phyloP scores from a whole-genome alignment of 2,797 vertebrate species.

The Semaprochilodus insignis region DNA sequence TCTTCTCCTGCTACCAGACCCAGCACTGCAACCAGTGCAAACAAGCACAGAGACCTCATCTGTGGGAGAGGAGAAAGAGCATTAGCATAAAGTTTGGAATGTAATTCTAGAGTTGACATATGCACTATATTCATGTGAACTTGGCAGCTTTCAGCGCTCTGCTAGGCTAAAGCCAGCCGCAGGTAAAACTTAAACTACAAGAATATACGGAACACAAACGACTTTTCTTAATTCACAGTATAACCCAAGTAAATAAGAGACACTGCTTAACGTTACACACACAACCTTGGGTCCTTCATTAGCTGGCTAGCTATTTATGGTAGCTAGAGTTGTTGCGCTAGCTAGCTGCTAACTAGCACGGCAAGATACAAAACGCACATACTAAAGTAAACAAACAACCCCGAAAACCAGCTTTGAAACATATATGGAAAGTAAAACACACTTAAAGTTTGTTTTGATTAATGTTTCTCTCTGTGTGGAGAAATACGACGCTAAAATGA shows the following conservation, averaged over 20 bases:
- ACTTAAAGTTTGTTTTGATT: neutral
- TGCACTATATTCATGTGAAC: too few species aligned
- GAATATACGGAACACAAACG: too few species aligned
- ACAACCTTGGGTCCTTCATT: neutral
- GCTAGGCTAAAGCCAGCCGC: too few species aligned
- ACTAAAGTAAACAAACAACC: neutral
- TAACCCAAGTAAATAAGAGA: neutral
- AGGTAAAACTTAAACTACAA: too few species aligned
- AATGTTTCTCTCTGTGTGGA: neutral
- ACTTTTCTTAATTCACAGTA: too few species aligned
- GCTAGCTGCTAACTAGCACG: neutral
- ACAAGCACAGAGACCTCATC: constrained; percentile 78
- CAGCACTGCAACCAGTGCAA: constrained; percentile 72
- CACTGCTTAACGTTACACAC: neutral
- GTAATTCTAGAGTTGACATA: too few species aligned
- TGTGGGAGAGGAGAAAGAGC: constrained; percentile 56
- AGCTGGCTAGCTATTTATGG: too few species aligned
- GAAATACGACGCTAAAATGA: neutral
- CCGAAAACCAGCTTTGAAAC: neutral
- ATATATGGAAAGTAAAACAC: neutral
- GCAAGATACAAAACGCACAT: neutral
- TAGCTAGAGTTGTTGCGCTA: neutral
- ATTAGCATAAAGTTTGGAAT: neutral
- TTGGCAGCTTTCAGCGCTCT: too few species aligned
- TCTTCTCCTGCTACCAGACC: constrained; percentile 80